Evolutionary conservation across 1,140 invertebrate species (phyloP).

Genomic region (Brachionus rubens): DNA sequence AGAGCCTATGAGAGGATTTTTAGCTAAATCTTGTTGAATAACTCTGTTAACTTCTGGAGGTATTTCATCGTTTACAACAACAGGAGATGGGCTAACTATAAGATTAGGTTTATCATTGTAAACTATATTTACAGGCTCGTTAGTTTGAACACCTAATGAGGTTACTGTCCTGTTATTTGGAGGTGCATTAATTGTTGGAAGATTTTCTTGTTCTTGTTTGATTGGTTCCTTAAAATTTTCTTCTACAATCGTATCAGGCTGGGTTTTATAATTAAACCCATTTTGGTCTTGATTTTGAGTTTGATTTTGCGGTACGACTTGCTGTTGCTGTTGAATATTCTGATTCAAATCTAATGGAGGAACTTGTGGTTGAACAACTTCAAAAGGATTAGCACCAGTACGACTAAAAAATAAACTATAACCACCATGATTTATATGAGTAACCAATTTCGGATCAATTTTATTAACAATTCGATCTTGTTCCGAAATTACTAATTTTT

Average conservation of each 20-base stretch:
- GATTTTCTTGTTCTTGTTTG: not conserved
- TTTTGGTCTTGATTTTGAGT: not conserved
- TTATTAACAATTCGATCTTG: conserved; percentile 14
- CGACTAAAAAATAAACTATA: conserved; percentile 25
- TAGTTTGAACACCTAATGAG: not conserved
- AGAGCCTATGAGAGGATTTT: not conserved
- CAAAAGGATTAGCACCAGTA: conserved; percentile 20
- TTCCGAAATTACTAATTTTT: conserved; percentile 21
- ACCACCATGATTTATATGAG: conserved; percentile 38
- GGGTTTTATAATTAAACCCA: too few species aligned
- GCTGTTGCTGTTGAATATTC: not conserved
- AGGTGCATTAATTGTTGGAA: not conserved
- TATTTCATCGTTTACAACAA: not conserved
- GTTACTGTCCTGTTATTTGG: not conserved
- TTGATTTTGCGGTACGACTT: not conserved
- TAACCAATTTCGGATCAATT: conserved; percentile 25
- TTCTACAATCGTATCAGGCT: too few species aligned
- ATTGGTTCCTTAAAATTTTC: not conserved
- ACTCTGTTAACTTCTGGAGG: conserved; percentile 11
- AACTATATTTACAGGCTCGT: not conserved
- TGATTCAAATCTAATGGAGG: too few species aligned
- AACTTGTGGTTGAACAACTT: not conserved
- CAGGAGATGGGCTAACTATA: not conserved
- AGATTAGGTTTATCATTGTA: not conserved
- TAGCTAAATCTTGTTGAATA: conserved; percentile 33